These are phyloP conservation scores for Hirudinaria manillensis DNA, from an alignment of 2,888 invertebrate species.

Conservation along the genomic window DNA sequence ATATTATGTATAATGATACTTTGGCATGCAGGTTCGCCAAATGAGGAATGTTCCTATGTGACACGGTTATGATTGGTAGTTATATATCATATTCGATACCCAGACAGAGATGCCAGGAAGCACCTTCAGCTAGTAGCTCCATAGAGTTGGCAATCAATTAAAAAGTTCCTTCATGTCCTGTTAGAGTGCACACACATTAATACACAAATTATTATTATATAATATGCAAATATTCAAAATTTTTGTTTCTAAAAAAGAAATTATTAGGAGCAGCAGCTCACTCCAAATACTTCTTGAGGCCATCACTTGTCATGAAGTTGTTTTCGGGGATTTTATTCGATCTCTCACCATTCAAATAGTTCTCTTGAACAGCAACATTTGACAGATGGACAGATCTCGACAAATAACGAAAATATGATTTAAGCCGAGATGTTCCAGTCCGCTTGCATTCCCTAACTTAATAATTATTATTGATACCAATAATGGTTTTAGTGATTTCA, in stretches of 20 bases:
- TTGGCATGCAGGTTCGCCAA: no score
- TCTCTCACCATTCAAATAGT: constrained; percentile 63
- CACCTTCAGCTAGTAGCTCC: no score
- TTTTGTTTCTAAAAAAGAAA: not conserved
- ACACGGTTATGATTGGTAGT: no score
- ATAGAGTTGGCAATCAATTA: no score
- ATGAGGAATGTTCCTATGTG: no score
- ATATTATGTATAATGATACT: no score
- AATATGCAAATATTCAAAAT: not conserved
- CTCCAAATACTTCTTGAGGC: constrained; percentile 67
- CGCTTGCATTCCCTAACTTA: not conserved
- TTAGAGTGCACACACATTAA: no score
- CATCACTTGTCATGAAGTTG: constrained; percentile 77
- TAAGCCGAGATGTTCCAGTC: not conserved
- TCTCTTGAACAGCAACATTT: constrained; percentile 85
- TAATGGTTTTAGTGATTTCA: not conserved
- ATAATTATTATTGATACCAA: no score
- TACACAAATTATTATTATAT: no score
- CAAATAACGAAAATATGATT: not conserved
- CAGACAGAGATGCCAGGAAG: no score
- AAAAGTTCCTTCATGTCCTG: no score
- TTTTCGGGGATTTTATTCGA: constrained; percentile 62
- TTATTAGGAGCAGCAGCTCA: constrained; percentile 48
- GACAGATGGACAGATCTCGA: constrained; percentile 68
- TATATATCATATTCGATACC: no score